Percentiles rank a stretch among this genome's conserved stretches.
These are phyloP conservation scores for Halcyon senegalensis DNA, from an alignment of 2,113 vertebrate species.

Conservation along the genomic window DNA sequence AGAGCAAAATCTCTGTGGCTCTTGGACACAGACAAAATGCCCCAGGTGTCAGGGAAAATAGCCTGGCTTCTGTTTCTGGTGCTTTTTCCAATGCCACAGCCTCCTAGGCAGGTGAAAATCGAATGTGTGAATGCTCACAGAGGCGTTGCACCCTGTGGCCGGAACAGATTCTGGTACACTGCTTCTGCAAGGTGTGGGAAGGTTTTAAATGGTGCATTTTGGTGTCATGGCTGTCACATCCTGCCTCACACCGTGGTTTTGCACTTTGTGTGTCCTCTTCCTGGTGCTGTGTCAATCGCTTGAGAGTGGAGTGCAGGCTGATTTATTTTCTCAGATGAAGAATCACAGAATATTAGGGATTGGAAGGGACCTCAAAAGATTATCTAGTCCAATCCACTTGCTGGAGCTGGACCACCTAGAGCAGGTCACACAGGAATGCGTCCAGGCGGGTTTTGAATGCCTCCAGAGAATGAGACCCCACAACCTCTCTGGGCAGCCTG, in stretches of 20 bases:
- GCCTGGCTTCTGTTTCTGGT: not conserved
- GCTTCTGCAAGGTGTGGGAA: not conserved
- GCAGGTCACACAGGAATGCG: too few relatives aligned
- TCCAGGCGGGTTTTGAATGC: too few relatives aligned
- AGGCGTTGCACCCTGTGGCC: fast-evolving
- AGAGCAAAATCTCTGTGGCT: not conserved
- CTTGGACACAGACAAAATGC: not conserved
- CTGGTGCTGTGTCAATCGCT: not conserved
- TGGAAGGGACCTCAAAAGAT: too few relatives aligned
- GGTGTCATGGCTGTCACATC: not conserved
- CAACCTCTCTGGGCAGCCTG: too few relatives aligned
- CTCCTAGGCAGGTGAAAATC: not conserved
- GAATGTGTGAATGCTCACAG: fast-evolving
- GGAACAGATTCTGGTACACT: fast-evolving
- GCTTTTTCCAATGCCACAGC: fast-evolving
- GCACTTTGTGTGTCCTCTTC: not conserved
- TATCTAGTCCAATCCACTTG: too few relatives aligned
- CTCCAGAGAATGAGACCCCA: too few relatives aligned
- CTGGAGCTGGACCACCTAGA: too few relatives aligned
- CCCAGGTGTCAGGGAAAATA: not conserved
- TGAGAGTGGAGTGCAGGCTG: fast-evolving
- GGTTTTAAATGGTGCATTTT: fast-evolving
- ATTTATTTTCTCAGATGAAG: not conserved
- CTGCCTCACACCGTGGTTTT: not conserved
- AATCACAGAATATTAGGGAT: too few relatives aligned